Evolutionary conservation across 2,797 vertebrate genomes (phyloP).

Genomic region (Epinephelus coioides): DNA sequence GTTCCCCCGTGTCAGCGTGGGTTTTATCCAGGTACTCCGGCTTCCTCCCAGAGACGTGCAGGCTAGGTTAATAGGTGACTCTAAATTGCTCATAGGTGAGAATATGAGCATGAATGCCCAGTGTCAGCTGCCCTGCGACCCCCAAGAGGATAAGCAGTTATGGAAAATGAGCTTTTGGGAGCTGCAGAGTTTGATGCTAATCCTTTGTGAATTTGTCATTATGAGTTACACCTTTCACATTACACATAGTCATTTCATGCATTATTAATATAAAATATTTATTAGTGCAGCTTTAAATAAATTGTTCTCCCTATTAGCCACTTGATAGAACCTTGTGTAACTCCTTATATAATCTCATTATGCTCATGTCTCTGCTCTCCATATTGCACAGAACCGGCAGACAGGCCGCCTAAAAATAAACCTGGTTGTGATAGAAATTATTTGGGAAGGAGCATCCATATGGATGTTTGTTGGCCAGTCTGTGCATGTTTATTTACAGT

Average conservation of each 20-base stretch:
- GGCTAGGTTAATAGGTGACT: too few relatives aligned
- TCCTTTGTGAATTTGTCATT: not conserved
- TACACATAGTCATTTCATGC: not conserved
- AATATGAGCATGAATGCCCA: too few relatives aligned
- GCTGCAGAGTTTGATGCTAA: not conserved
- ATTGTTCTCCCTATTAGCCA: not conserved
- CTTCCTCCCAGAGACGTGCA: too few relatives aligned
- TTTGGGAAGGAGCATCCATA: conserved; percentile 9
- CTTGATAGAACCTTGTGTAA: conserved; percentile 25
- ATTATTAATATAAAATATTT: not conserved
- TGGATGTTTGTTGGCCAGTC: not conserved
- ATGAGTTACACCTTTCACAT: not conserved
- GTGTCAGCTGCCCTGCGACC: too few relatives aligned
- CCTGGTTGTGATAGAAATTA: not conserved
- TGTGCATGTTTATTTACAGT: conserved; percentile 1
- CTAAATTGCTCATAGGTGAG: too few relatives aligned
- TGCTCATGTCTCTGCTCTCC: not conserved
- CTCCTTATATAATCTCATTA: conserved; percentile 27
- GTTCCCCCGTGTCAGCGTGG: too few relatives aligned
- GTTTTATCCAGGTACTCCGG: too few relatives aligned
- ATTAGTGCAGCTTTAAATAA: conserved; percentile 5
- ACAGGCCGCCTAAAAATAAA: conserved; percentile 14
- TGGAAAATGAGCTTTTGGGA: not conserved
- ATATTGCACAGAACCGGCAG: not conserved
- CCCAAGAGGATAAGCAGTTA: too few relatives aligned